Evolutionary conservation across 2,113 vertebrate genomes (phyloP), one percentile per base, ranked within the genome.

Genomic region (Castor canadensis): DNA sequence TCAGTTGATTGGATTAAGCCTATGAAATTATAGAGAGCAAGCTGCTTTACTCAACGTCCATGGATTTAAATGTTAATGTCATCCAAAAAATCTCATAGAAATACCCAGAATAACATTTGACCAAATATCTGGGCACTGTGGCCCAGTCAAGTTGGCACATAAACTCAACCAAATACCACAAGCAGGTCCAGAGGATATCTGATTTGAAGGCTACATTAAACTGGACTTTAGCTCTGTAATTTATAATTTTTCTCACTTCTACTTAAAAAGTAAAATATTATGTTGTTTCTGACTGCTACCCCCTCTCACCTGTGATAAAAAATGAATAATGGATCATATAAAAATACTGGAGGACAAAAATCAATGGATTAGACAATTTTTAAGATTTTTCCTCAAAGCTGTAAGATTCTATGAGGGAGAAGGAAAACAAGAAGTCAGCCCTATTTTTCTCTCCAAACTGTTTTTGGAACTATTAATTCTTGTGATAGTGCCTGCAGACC

Each of bases 221-320:
- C 13, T 83, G 67, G 12, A 20, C 54, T 89, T 60, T 7, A 75
- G 38, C 30, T 60, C 71, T 43, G 26, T 43, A 71, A 17, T 52
- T 91, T 56, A 52, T 52, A 94, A 92, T 72, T 71, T 17, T 80
- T 47, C 66, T 85, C 24, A 67, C 22, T 79, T 93, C 30, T 66
- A 82, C 38, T 77, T 89, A 89, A 20, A 72, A 89, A 94, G 3
- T 58, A 82, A 86, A 92, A 86, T 77, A 49, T 15, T 47, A 79
- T n/a, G 4, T 73, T 82, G 47, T 30, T 94, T 85, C 9, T 60
- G 1, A 71, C 24, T 58, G 20, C 45, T 94, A 40, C 30, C 6
- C 89, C 24, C 22, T 83, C 66, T 69, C 8, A 83, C 38, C 13
- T n/a, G 4, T 20, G 79, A 49, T 89, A 38, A 40, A 69, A 20